These are phyloP conservation scores for Bicyclus anynana DNA, from an alignment of 1,140 invertebrate genomes.

Conservation along the genomic window DNA sequence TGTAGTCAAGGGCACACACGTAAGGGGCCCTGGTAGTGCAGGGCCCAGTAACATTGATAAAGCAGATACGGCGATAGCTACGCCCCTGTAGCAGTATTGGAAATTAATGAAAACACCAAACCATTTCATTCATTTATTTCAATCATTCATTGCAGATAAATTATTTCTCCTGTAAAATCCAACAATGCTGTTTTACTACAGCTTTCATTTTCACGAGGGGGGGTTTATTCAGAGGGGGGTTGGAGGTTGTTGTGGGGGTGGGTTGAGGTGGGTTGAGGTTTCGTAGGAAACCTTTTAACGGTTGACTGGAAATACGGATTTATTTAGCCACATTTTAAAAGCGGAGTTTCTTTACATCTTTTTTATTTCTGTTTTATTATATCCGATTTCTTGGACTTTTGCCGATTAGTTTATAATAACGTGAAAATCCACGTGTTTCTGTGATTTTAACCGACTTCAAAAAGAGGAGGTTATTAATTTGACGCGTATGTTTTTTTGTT, in stretches of 20 bases:
- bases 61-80: too few relatives aligned
- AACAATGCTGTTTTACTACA: background rate
- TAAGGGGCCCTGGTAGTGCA: too few relatives aligned
- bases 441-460: too few relatives aligned
- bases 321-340: background rate
- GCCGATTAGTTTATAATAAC: background rate
- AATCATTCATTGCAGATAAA: background rate
- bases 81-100: too few relatives aligned
- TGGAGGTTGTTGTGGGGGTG: too few relatives aligned
- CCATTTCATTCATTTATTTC: too few relatives aligned
- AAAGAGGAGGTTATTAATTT: too few relatives aligned
- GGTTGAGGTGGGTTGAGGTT: background rate
- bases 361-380: background rate
- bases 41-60: too few relatives aligned
- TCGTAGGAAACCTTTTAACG: background rate
- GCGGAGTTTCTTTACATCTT: background rate
- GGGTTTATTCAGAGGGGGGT: background rate
- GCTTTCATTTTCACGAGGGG: background rate
- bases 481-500: too few relatives aligned
- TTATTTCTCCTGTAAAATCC: background rate
- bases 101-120: too few relatives aligned
- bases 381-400: background rate
- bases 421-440: too few relatives aligned
- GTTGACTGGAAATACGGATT: slow-evolving; percentile 1
- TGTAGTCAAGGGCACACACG: too few relatives aligned